Evolutionary conservation across 2,888 invertebrate species (phyloP), one percentile per base, ranked within the genome.

Genomic region (Carabus problematicus): DNA sequence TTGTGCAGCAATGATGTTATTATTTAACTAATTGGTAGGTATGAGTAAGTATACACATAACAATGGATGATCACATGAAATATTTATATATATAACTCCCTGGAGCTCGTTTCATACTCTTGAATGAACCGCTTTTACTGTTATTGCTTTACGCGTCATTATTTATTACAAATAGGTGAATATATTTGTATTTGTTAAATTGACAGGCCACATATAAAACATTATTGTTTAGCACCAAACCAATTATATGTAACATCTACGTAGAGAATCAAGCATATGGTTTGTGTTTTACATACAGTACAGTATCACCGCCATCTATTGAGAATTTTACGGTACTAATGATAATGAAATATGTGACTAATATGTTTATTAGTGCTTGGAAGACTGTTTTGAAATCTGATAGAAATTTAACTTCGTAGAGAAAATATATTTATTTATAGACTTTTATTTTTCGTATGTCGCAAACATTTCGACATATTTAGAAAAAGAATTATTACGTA

Each of bases 1-100:
- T 43, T 41, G 67, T 67, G 9, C 60, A 67, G 29, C 67, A 67
- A 43, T 67, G 54, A 67, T 58, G 56, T 40, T 19, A 54, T 11
- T 19, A 12, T 29, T 29, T 29, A 29, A 45, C 11, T 43, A 43
- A 42, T 56, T 56, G 39, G 19, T 64, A 56, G 18, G 55, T 45
- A 29, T 49, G 18, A 61, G 40, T 12, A 16, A 54, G 14, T 16
- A 54, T 12, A 54, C 12, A 54, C 11, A 11, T 54, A 11, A 54
- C 6, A 6, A 6, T 3, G 2, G 29, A 29, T 29, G 29, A 29
- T 29, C 6, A 29, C 29, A 3, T 29, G 14, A 45, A 45, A 45
- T 11, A 45, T 12, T 45, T 45, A 45, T 45, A 45, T 45, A 45
- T 45, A 45, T 45, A 3, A 12, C 14, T 45, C 11, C 45, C 14